A percentile compares a stretch with the other conserved stretches of the same genome.
Conservation (phyloP, 2,113 vertebrate genomes). For the Tauraco erythrolophus region DNA sequence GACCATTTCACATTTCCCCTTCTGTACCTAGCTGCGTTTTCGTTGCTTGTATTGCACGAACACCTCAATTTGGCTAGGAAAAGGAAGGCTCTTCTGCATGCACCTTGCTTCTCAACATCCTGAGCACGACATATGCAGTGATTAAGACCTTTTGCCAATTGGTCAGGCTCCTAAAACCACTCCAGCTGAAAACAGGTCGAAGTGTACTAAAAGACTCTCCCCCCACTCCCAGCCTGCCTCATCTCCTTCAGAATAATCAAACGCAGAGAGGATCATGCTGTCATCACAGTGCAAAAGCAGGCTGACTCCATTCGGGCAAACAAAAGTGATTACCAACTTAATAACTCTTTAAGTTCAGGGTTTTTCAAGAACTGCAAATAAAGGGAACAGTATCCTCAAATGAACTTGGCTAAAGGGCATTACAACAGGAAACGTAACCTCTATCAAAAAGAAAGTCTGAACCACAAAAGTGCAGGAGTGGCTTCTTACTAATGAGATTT, state of each 20-base stretch:
- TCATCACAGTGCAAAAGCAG: neutral
- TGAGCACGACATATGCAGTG: rapidly evolving
- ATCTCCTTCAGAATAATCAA: neutral
- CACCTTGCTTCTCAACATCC: neutral
- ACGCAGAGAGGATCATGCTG: neutral
- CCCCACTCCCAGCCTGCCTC: rapidly evolving
- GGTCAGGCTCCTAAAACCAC: neutral
- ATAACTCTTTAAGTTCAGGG: neutral
- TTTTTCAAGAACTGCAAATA: slow-evolving; percentile 2
- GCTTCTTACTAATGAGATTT: neutral
- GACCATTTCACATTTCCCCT: neutral
- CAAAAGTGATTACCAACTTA: neutral
- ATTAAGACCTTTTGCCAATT: neutral
- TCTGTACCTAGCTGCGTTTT: neutral
- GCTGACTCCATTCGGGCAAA: neutral
- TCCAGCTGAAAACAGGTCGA: neutral
- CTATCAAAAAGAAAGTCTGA: slow-evolving; percentile 1
- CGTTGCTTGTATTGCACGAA: neutral
- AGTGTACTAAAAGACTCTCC: neutral
- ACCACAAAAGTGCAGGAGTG: neutral
- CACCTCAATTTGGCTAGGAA: neutral
- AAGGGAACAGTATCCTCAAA: slow-evolving; percentile 30
- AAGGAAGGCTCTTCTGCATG: neutral
- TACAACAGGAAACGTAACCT: slow-evolving; percentile 5
- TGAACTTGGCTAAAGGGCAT: neutral